These are phyloP conservation scores for Drosophila anceps DNA, from an alignment of 2,888 invertebrate genomes.

Conservation along the genomic window DNA sequence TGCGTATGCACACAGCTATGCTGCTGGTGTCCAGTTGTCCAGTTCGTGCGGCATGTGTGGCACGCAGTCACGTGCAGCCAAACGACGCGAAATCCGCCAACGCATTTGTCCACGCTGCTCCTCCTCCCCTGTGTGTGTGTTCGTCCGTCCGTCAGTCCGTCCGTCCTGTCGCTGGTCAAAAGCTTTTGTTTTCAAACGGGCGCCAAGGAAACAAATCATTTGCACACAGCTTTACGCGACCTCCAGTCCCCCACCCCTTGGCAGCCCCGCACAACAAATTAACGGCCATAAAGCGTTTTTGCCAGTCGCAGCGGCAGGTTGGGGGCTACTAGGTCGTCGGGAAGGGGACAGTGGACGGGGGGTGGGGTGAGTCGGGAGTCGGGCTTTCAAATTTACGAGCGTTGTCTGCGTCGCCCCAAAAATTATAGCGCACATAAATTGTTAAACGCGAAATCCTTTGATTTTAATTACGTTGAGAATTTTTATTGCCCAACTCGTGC, in stretches of 20 bases:
- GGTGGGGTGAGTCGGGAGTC: too few relatives aligned
- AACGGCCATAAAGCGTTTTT: slow-evolving; percentile 79
- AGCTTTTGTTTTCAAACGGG: slow-evolving; percentile 78
- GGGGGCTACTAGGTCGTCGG: background rate
- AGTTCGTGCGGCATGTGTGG: slow-evolving; percentile 63
- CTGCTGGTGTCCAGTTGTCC: slow-evolving; percentile 15
- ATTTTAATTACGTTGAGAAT: slow-evolving; percentile 81
- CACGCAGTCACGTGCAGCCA: slow-evolving; percentile 72
- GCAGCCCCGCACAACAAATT: slow-evolving; percentile 65
- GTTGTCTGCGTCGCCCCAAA: slow-evolving; percentile 66
- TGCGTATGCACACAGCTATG: slow-evolving; percentile 48
- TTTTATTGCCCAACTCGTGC: slow-evolving; percentile 72
- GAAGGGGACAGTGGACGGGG: too few relatives aligned
- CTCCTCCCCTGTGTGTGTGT: background rate
- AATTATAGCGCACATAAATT: slow-evolving; percentile 82
- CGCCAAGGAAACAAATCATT: slow-evolving; percentile 83
- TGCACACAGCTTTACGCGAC: slow-evolving; percentile 62
- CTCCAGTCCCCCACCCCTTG: background rate
- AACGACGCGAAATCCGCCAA: slow-evolving; percentile 34
- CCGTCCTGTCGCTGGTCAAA: slow-evolving; percentile 54
- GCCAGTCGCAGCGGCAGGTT: slow-evolving; percentile 16
- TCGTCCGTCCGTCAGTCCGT: too few relatives aligned
- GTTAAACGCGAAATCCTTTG: slow-evolving; percentile 81
- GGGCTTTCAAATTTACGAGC: slow-evolving; percentile 67
- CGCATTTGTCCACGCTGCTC: slow-evolving; percentile 13